phyloP scores from a whole-genome alignment of 2,888 invertebrate species.

The Epicampocera succincta region DNA sequence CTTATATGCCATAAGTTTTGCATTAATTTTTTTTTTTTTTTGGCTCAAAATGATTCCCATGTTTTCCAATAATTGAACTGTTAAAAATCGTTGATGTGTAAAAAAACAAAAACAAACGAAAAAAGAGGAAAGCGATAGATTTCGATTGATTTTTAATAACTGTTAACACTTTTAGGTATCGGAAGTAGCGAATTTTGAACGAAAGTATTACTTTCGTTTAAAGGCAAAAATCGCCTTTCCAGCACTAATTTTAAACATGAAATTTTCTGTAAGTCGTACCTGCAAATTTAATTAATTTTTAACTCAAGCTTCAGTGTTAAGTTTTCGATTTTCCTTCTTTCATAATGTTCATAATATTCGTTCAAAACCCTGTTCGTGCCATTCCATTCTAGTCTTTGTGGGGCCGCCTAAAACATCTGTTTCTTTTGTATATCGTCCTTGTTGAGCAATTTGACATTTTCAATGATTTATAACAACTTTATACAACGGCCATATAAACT shows the following conservation, averaged over 20 bases:
- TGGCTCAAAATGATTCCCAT: constrained; percentile 35
- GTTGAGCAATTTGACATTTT: constrained; percentile 51
- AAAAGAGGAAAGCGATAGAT: constrained; percentile 4
- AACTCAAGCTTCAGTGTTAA: too few species aligned
- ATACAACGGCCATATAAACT: constrained; percentile 34
- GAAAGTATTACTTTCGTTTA: too few species aligned
- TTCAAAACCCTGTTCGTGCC: too few species aligned
- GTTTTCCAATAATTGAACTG: constrained; percentile 56
- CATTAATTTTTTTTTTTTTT: too few species aligned
- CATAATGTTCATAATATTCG: too few species aligned
- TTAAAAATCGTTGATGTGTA: constrained; percentile 53
- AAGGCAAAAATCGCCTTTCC: too few species aligned
- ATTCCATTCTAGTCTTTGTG: neutral
- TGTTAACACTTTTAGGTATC: neutral
- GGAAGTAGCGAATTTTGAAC: neutral
- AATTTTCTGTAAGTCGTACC: too few species aligned
- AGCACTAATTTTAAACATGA: too few species aligned
- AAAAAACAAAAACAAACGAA: constrained; percentile 2
- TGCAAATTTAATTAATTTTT: too few species aligned
- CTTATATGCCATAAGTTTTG: constrained; percentile 55
- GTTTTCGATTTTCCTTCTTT: too few species aligned
- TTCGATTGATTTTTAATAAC: constrained; percentile 58
- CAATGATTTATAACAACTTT: constrained; percentile 63
- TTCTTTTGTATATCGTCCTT: constrained; percentile 38
- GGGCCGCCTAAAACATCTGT: constrained; percentile 55